phyloP scores from a whole-genome alignment of 2,797 vertebrate genomes.

The Hippocampus kuda region DNA sequence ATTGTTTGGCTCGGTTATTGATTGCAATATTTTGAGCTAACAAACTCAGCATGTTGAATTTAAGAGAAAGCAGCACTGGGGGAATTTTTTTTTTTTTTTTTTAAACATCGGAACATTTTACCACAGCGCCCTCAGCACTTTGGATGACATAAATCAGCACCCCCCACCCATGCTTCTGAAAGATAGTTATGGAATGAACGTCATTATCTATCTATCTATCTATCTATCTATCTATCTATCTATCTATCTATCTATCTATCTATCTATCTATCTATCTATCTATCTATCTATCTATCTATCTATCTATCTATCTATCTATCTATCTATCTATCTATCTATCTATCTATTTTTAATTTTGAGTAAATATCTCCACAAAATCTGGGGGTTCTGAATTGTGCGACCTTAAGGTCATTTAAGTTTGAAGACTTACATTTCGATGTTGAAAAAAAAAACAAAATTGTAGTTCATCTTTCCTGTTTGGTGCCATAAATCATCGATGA shows the following conservation, averaged over 20 bases:
- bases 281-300: too few species aligned
- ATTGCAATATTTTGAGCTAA: conserved; percentile 51
- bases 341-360: too few species aligned
- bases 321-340: too few species aligned
- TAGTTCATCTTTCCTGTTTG: not conserved
- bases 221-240: too few species aligned
- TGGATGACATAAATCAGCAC: conserved; percentile 6
- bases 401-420: not conserved
- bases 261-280: too few species aligned
- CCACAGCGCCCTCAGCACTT: conserved; percentile 7
- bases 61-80: conserved; percentile 23
- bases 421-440: not conserved
- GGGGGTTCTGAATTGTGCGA: not conserved
- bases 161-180: not conserved
- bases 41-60: conserved; percentile 41
- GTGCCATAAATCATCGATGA: not conserved
- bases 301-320: too few species aligned
- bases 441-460: not conserved
- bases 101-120: not conserved
- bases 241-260: too few species aligned
- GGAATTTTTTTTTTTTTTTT: too few species aligned
- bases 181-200: not conserved
- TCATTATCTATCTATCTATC: not conserved
- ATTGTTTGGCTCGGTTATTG: conserved; percentile 41
- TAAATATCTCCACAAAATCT: not conserved